Evolutionary conservation across 2,888 invertebrate species (phyloP), one percentile per base, ranked within the genome.

Genomic region (Orthonevra nobilis): DNA sequence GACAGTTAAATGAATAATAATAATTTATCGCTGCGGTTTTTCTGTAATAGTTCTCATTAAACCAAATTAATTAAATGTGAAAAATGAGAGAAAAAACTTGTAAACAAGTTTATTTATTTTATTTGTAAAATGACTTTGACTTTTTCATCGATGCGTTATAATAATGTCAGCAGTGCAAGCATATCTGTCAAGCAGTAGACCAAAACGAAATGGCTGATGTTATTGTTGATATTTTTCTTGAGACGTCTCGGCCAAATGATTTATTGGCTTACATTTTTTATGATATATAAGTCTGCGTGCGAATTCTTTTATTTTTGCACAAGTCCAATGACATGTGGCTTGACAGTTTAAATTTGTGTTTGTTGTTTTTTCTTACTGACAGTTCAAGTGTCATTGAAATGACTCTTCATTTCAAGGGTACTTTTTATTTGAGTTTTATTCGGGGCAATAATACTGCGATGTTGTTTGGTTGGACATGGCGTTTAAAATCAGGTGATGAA

Each of bases 121-220:
- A 54, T 54, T 44, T 26, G 5, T 17, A 23, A 32, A 26, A 6
- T 44, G 42, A 34, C 42, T 54, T 28, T 44, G 42, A 64, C n/a
- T n/a, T n/a, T 64, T 42, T 30, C 50, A 23, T 17, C 34, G 15
- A 46, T 23, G 5, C 20, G 20, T 3, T 44, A 30, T 46, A 66
- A 73, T 38, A 74, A 54, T 54, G 74, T 54, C 68, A 68, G 38
- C 54, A 60, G 36, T 58, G 30, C 38, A 54, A 44, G 52, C 56
- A n/a, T n/a, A n/a, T n/a, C n/a, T n/a, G 19, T 32, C 9, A 34
- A 20, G 52, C 68, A 38, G 44, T 68, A 44, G 38, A 74, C 52
- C 60, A 66, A 64, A 30, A 36, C 56, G 44, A 44, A 9, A 7
- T 26, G 3, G 3, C 52, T 40, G 40, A 6, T 42, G 50, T 23